These are phyloP conservation scores for Hirundo rustica DNA, from an alignment of 2,797 vertebrate genomes.

Conservation along the genomic window DNA sequence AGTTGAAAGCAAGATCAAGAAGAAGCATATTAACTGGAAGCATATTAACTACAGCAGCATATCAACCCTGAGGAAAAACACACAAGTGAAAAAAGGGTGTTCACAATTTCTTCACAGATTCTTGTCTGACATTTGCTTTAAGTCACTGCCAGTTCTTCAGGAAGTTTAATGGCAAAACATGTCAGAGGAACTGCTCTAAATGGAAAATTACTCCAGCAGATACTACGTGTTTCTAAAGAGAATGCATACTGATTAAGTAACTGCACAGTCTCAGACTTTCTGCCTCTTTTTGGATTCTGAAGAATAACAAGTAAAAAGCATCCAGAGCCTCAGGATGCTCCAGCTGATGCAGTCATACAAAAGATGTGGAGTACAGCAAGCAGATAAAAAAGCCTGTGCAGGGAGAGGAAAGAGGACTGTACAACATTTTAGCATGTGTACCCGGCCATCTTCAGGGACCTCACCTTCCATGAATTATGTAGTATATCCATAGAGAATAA, in stretches of 20 bases:
- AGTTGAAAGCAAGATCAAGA: not conserved
- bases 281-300: not conserved
- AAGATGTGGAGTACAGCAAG: not conserved
- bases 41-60: not conserved
- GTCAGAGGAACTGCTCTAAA: not conserved
- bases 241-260: not conserved
- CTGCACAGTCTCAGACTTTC: not conserved
- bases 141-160: not conserved
- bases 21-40: not conserved
- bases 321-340: not conserved
- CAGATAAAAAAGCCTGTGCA: not conserved
- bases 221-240: not conserved
- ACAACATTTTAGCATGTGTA: rapidly evolving
- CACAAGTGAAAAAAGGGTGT: rapidly evolving
- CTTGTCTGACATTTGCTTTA: not conserved
- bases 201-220: not conserved
- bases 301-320: not conserved
- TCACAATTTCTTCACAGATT: not conserved
- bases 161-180: not conserved
- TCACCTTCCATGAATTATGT: not conserved
- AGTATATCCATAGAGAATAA: rapidly evolving
- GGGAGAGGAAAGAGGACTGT: not conserved
- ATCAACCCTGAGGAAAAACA: not conserved
- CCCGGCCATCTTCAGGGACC: not conserved
- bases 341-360: not conserved